phyloP scores from a whole-genome alignment of 2,113 vertebrate species.

The Podiceps cristatus region DNA sequence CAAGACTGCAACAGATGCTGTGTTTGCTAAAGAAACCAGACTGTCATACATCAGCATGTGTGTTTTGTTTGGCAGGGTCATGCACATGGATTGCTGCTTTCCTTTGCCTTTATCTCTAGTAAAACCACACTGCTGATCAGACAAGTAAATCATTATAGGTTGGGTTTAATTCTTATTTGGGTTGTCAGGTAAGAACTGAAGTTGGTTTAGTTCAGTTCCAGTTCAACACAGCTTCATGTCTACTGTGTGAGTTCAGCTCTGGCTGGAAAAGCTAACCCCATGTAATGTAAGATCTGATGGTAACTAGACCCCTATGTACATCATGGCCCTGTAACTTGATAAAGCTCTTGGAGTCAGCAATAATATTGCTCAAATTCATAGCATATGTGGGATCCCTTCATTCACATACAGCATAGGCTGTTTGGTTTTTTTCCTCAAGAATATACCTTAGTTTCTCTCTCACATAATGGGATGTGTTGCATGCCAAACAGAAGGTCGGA shows the following conservation, averaged over 20 bases:
- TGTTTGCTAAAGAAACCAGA: not conserved
- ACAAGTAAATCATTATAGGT: not conserved
- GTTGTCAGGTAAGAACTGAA: not conserved
- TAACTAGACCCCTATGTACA: not conserved
- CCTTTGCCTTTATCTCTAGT: not conserved
- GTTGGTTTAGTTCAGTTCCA: not conserved
- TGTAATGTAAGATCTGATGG: not conserved
- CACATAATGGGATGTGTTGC: not conserved
- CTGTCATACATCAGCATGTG: not conserved
- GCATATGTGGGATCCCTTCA: not conserved
- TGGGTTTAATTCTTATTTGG: not conserved
- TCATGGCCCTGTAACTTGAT: not conserved
- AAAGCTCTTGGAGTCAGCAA: not conserved
- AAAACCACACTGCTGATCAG: not conserved
- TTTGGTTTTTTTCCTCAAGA: not conserved
- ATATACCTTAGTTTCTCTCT: not conserved
- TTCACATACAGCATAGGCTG: not conserved
- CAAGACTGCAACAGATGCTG: constrained; percentile 5
- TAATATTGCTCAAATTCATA: not conserved
- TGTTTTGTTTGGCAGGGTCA: not conserved
- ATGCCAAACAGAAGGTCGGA: not conserved
- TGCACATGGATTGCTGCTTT: not conserved
- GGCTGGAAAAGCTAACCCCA: not conserved
- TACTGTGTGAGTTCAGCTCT: not conserved
- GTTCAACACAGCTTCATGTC: not conserved